These are phyloP conservation scores for Terrapene triunguis DNA, from an alignment of 2,113 vertebrate species.

Conservation along the genomic window DNA sequence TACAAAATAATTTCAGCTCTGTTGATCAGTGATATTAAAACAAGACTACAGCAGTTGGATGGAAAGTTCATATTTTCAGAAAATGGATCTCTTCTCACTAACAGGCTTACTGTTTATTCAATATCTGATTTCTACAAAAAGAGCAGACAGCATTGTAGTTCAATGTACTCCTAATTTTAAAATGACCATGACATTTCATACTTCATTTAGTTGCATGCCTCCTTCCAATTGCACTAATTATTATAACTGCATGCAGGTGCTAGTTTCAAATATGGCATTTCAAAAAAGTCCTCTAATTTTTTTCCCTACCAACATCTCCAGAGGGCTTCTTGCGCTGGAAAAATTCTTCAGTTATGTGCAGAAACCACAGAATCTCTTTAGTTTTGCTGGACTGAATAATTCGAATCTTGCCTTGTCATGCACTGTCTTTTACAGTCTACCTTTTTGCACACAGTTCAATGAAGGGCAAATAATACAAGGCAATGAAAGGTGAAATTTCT, in stretches of 20 bases:
- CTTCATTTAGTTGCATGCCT: neutral
- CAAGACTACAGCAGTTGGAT: conserved; percentile 7
- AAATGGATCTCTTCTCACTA: conserved; percentile 18
- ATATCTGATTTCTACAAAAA: conserved; percentile 13
- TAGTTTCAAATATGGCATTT: conserved; percentile 7
- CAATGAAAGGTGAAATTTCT: conserved; percentile 56
- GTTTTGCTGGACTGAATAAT: neutral
- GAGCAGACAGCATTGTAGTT: neutral
- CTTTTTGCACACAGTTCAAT: conserved; percentile 40
- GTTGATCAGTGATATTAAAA: conserved; percentile 16
- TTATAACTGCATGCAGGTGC: neutral
- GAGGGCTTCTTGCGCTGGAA: conserved; percentile 25
- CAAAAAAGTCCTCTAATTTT: conserved; percentile 24
- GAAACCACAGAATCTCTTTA: neutral
- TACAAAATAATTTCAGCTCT: conserved; percentile 2
- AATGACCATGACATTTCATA: neutral
- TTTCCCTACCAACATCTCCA: conserved; percentile 15
- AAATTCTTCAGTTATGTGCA: neutral
- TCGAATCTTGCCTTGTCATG: neutral
- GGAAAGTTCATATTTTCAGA: neutral
- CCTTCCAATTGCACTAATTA: conserved; percentile 5
- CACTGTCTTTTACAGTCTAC: conserved; percentile 12
- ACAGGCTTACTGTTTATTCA: conserved; percentile 4
- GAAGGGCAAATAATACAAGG: conserved; percentile 32
- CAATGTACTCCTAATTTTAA: neutral